Conservation (phyloP, 2,888 invertebrate genomes). For the Andrena trimmerana region DNA sequence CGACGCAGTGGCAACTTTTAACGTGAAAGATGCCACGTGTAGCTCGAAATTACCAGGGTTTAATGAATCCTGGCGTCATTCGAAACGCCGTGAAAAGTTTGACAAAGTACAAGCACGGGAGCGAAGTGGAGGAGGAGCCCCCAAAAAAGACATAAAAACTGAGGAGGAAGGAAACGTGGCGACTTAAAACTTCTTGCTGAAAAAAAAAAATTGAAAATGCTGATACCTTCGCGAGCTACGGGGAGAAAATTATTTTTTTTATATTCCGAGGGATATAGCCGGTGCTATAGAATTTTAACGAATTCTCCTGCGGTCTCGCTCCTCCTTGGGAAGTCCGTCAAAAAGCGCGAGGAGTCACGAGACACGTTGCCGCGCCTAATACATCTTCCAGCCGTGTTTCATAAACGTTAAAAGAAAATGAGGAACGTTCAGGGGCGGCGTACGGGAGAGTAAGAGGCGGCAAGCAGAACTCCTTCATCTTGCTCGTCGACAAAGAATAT, state of each 20-base stretch:
- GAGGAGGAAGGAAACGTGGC: background rate
- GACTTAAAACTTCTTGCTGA: background rate
- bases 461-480: conserved; percentile 56
- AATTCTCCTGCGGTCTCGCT: background rate
- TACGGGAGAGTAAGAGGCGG: conserved; percentile 39
- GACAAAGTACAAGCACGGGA: background rate
- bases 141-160: background rate
- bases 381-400: conserved; percentile 30
- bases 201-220: background rate
- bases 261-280: background rate
- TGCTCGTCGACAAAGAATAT: conserved; percentile 60
- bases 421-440: conserved; percentile 35
- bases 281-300: background rate
- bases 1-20: conserved; percentile 29
- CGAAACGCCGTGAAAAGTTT: conserved; percentile 42
- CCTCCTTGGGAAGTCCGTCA: conserved; percentile 19
- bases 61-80: conserved; percentile 38
- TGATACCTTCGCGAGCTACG: background rate
- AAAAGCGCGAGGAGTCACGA: conserved; percentile 14
- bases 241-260: background rate
- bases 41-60: conserved; percentile 50
- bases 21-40: conserved; percentile 39
- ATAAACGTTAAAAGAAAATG: conserved; percentile 52
- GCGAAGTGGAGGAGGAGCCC: background rate
- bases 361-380: background rate